These are phyloP conservation scores for Pyrgilauda ruficollis DNA, from an alignment of 2,113 vertebrate genomes.

Conservation along the genomic window DNA sequence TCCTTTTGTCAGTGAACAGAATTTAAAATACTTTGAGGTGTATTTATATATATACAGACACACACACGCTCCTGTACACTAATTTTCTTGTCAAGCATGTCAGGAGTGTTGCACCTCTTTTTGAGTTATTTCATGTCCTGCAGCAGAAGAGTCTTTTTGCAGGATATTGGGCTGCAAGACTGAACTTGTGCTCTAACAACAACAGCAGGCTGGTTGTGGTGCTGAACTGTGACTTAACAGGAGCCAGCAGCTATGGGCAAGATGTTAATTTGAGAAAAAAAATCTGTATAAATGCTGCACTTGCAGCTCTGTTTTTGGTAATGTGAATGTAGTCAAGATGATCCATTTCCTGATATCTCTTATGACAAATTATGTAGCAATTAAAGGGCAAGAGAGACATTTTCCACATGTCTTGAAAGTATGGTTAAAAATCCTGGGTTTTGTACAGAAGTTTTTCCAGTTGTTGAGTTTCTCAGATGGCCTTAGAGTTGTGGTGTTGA, in stretches of 20 bases:
- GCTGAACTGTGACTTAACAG: neutral
- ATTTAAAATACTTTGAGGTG: neutral
- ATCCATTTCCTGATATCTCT: neutral
- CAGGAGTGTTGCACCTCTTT: neutral
- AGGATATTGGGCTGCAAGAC: neutral
- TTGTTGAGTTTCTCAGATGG: neutral
- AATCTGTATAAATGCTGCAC: neutral
- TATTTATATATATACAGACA: no score
- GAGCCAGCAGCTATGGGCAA: neutral
- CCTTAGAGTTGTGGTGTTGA: neutral
- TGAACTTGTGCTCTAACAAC: neutral
- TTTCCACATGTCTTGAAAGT: neutral
- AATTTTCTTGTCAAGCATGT: neutral
- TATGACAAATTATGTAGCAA: neutral
- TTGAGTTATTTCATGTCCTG: neutral
- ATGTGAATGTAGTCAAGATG: neutral
- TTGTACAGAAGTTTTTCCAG: neutral
- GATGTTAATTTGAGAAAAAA: neutral
- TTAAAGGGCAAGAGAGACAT: neutral
- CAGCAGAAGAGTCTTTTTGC: neutral
- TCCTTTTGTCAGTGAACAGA: neutral
- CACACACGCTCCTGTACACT: rapidly evolving
- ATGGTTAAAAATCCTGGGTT: neutral
- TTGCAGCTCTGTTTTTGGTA: neutral
- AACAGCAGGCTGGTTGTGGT: neutral